Base-by-base conservation (phyloP, 2,888 invertebrate species). In the Troides aeacus region DNA sequence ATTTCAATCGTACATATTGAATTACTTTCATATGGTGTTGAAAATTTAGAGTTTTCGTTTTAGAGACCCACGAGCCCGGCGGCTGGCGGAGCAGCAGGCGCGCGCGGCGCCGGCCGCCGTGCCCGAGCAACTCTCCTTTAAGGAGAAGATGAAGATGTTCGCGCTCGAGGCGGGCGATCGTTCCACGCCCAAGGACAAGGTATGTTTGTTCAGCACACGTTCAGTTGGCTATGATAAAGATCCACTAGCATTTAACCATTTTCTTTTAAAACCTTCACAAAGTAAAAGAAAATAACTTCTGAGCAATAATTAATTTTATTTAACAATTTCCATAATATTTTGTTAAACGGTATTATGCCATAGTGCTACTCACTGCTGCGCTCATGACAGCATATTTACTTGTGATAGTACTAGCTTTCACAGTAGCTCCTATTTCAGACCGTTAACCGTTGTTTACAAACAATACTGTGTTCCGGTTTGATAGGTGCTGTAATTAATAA, bases 101-200 rank as follows among this genome's bases (percentile, higher is more conserved):
- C 94, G 94, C 72, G 95, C 94, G 74, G 96, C 96, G 3, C 97
- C 72, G 30, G 89, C 93, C 75, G 94, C 96, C 68, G 94, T 97
- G 73, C 97, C 97, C 2, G 99, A 99, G 85, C 97, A 98, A 81
- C 94, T 99, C 72, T 97, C 97, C 70, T 99, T 99, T 92, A 97
- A 98, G 86, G 99, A 99, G 89, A 99, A 99, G 92, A 99, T 99
- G 99, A 98, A 98, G 92, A 98, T 99, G 97, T 99, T 99, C 93
- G 99, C 99, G 60, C 95, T 97, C 91, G 99, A 99, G 93, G 96
- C 98, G 18, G 99, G 99, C 59, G 98, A 99, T 84, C 95, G 96
- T 79, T 95, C 96, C 82, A 97, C 98, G 72, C 98, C 98, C 75
- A 96, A 97, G 90, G 98, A 98, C 87, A 98, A 98, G 93, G 92